Evolutionary conservation across 2,797 vertebrate species (phyloP).

Genomic region (Poeciliopsis infans): DNA sequence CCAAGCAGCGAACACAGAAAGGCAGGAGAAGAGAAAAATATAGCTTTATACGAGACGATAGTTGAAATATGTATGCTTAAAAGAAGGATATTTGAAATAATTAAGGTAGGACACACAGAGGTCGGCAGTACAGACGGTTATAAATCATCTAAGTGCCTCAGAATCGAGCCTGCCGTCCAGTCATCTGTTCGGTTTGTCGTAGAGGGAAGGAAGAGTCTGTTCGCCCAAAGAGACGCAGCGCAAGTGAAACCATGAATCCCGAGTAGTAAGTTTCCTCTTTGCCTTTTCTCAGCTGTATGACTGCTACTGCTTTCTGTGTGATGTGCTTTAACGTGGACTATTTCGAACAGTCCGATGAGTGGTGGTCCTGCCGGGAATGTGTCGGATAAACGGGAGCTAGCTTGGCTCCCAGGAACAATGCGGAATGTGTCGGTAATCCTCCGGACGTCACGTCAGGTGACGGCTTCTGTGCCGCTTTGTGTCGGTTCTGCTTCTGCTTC

Average conservation of each 20-base stretch:
- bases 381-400: background rate
- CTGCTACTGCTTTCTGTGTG: background rate
- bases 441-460: background rate
- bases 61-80: background rate
- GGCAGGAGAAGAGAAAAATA: background rate
- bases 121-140: background rate
- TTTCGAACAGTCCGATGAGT: no score
- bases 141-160: constrained; percentile 1
- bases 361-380: background rate
- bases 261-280: constrained; percentile 90
- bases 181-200: constrained; percentile 6
- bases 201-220: constrained; percentile 5
- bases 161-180: background rate
- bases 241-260: constrained; percentile 88
- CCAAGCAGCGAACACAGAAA: constrained; percentile 3
- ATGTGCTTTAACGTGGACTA: background rate
- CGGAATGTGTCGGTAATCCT: constrained; percentile 2
- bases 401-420: constrained; percentile 5
- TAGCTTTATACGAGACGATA: background rate
- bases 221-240: constrained; percentile 3
- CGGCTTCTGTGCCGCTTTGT: background rate
- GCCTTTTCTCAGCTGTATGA: background rate
- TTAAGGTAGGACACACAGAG: background rate
- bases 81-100: background rate
- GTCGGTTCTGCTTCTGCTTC: background rate